Evolutionary conservation across 2,113 vertebrate species (phyloP).

Genomic region (Nothoprocta perdicaria): DNA sequence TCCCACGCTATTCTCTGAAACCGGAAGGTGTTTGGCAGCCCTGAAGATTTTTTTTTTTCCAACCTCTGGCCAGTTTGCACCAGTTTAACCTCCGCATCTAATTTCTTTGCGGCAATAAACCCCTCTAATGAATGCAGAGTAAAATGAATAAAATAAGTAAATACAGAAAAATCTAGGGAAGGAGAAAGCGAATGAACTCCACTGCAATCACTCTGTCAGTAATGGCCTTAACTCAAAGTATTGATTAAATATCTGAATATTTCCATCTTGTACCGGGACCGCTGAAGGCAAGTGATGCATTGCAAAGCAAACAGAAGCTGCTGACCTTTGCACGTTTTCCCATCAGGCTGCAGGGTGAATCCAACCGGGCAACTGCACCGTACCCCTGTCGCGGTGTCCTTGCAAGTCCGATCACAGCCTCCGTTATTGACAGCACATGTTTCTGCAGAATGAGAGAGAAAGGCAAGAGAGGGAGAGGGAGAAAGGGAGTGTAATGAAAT

Average conservation of each 20-base stretch:
- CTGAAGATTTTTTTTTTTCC: not conserved
- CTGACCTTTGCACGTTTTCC: constrained; percentile 99
- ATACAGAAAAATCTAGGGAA: not conserved
- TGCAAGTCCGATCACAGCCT: constrained; percentile 96
- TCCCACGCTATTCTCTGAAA: not conserved
- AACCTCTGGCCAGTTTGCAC: not conserved
- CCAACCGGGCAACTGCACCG: constrained; percentile 97
- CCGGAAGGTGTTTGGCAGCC: not conserved
- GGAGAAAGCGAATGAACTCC: constrained; percentile 1
- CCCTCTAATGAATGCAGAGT: not conserved
- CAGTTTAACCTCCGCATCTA: constrained; percentile 7
- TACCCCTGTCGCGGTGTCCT: constrained; percentile 95
- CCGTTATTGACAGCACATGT: constrained; percentile 98
- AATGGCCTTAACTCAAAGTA: not conserved
- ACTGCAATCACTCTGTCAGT: not conserved
- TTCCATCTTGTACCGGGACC: constrained; percentile 33
- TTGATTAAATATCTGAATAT: constrained; percentile 60
- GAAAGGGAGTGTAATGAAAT: constrained; percentile 60
- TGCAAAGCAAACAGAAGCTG: constrained; percentile 78
- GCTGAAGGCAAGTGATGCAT: constrained; percentile 66
- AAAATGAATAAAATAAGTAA: not conserved
- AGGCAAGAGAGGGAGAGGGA: constrained; percentile 32
- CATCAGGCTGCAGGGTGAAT: constrained; percentile 95
- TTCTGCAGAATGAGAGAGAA: constrained; percentile 82
- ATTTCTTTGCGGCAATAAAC: constrained; percentile 21